Base-by-base conservation (phyloP, 1,140 invertebrate genomes). In the Helicoverpa armigera region DNA sequence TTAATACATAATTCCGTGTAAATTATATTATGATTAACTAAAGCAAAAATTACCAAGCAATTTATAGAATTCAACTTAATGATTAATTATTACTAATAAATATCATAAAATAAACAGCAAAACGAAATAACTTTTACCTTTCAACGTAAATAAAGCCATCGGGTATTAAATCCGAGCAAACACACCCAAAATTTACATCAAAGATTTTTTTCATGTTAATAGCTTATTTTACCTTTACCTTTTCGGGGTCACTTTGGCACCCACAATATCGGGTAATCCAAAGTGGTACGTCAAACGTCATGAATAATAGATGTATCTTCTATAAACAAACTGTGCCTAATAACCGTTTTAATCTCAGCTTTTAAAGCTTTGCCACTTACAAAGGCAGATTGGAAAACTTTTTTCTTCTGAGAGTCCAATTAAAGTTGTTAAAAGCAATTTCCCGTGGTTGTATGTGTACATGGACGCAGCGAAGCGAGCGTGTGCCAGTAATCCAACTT, bases 401-500 rank as follows among this genome's bases (percentile, higher is more conserved):
- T 92, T 92, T 91, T 92, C 90, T 94, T 91, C 85, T 87, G 81
- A 84, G 88, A 89, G 80, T 92, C 89, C 89, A 94, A 92, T 94
- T 92, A 94, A 92, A 92, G 84, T 94, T 94, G 92, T 92, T 92
- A 91, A 85, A 92, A 90, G 90, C 91, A 92, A 92, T 94, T 92
- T 94, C 89, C 91, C 82, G 83, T 82, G 83, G 83, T 80, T 79
- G 83, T 84, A 85, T 87, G 86, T 91, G 87, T 82, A 76, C 76
- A 67, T 48, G 81, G 74, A 70, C 63, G 73, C 69, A 78, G 76
- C 48, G 76, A 31, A 43, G 50, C 48, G 76, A 35, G 74, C 76
- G 76, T 78, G 61, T 56, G 76, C 48, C 61, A 4, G 23, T 67
- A 56, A 78, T 78, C 76, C 53, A 18, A 7, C 51, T 78, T 78